Evolutionary conservation across 2,797 vertebrate species (phyloP), one percentile per base, ranked within the genome.

Genomic region (Octomys mimax): DNA sequence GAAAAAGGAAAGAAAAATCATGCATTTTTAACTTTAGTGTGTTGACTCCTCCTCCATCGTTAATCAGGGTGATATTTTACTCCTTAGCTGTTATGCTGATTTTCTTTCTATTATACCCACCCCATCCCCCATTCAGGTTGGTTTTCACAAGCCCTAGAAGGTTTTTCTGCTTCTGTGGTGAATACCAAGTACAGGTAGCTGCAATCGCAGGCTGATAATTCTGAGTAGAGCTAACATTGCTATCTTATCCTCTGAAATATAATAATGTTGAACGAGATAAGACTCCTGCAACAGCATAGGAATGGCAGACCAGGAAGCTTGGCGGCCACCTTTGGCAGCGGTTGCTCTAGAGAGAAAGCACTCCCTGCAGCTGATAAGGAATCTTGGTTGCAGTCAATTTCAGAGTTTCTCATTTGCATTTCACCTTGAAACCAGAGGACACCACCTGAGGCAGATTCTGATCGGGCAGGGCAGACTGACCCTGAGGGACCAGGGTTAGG

Each of bases 161-260:
- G 57, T 9, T 75, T 78, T 90, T 8, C 82, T 71, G 79, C 77
- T 8, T 95, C 22, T 1, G 19, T 0, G 0, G 28, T 54, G 78
- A 91, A 77, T 88, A 21, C 82, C 6, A 75, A 92, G 73, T 7
- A 4, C 46, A 66, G 82, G 88, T 7, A 26, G 42, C 82, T 49
- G 42, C 95, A 95, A 93, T 77, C 91, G 81, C 87, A 95, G 97
- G 90, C 94, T 95, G 98, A 97, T 96, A 96, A 94, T 89, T 89
- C 81, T 36, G 92, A 96, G 96, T 75, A 87, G 96, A 87, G 95
- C 96, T 91, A 96, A 90, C 97, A 28, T 46, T 87, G 94, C 97
- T 97, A 88, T 97, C 98, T 98, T 96, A 97, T 97, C 95, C 97
- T 95, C 95, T 83, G 92, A 96, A 1, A 97, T 97, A 93, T 97